A percentile compares a stretch with the other conserved stretches of the same genome.
Evolutionary conservation across 2,888 invertebrate genomes (phyloP).

Genomic region (Spicauda simplicius): DNA sequence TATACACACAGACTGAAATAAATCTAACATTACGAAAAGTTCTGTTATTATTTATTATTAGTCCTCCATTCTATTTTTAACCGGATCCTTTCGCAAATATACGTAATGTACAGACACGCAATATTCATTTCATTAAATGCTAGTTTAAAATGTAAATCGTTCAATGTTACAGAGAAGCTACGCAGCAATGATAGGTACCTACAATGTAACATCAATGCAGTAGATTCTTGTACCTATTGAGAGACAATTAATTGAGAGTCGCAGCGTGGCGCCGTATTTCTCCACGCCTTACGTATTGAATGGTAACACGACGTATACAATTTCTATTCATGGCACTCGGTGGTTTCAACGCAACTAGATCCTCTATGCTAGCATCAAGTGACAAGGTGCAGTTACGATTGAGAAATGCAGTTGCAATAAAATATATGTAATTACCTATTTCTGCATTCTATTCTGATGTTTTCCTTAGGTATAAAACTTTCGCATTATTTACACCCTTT

Average conservation of each 20-base stretch:
- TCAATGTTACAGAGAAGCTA: not conserved
- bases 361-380: constrained; percentile 58
- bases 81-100: too few species aligned
- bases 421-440: constrained; percentile 20
- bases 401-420: constrained; percentile 32
- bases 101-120: too few species aligned
- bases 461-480: too few species aligned
- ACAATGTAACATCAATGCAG: constrained; percentile 9
- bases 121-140: too few species aligned
- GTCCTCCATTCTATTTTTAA: too few species aligned
- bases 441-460: constrained; percentile 10
- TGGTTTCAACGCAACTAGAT: constrained; percentile 53
- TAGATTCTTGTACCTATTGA: constrained; percentile 19
- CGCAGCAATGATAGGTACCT: constrained; percentile 3
- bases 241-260: constrained; percentile 34
- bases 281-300: constrained; percentile 41
- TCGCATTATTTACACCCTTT: too few species aligned
- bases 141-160: too few species aligned
- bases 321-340: constrained; percentile 56
- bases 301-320: constrained; percentile 49
- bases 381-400: constrained; percentile 60
- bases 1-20: too few species aligned
- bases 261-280: constrained; percentile 33
- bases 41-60: too few species aligned
- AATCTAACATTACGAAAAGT: too few species aligned